A percentile compares a stretch with the other conserved stretches of the same genome.
phyloP scores from a whole-genome alignment of 2,113 vertebrate genomes.

The Brienomyrus brachyistius region DNA sequence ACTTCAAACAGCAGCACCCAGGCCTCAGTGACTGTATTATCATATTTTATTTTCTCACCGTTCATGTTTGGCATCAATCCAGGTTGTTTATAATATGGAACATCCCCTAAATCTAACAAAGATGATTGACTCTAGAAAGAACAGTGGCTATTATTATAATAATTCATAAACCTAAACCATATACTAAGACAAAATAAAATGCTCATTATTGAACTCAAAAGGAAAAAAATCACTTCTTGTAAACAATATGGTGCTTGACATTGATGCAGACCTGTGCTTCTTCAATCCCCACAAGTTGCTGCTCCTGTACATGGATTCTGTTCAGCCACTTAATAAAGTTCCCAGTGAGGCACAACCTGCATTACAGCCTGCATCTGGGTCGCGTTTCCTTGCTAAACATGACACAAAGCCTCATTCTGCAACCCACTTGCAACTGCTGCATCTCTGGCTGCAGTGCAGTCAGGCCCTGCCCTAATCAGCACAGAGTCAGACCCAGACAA shows the following conservation, averaged over 20 bases:
- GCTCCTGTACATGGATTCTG: no score
- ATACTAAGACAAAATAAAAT: not conserved
- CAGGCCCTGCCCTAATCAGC: constrained; percentile 38
- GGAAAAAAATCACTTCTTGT: not conserved
- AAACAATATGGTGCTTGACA: not conserved
- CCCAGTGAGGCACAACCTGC: no score
- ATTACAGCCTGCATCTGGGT: no score
- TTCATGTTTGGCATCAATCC: not conserved
- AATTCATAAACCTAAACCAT: not conserved
- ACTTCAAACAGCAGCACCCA: not conserved
- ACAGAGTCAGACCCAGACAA: constrained; percentile 20
- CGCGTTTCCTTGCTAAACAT: no score
- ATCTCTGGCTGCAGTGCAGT: constrained; percentile 49
- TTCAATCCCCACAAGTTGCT: no score
- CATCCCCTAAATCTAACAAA: not conserved
- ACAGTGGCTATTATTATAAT: not conserved
- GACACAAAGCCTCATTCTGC: constrained; percentile 32
- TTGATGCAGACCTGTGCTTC: not conserved
- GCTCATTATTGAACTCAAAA: not conserved
- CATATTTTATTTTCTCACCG: not conserved
- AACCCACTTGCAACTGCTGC: constrained; percentile 25
- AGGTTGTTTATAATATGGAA: not conserved
- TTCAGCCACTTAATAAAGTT: no score
- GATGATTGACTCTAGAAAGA: not conserved
- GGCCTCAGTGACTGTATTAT: not conserved